Base-by-base conservation (phyloP, 2,113 vertebrate species). In the Scytalopus superciliaris region DNA sequence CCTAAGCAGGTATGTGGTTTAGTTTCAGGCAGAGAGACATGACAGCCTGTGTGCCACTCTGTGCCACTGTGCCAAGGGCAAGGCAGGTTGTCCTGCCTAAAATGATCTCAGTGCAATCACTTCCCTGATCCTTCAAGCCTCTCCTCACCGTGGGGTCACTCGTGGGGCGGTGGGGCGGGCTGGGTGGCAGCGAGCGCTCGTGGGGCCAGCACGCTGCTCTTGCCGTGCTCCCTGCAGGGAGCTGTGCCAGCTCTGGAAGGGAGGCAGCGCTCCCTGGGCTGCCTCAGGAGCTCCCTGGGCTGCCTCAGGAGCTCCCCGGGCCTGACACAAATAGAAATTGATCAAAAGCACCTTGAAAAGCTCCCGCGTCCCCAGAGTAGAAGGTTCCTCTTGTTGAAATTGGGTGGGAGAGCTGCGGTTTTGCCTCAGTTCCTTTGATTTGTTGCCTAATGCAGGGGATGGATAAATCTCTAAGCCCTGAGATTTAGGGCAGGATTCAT, bases 401-500 rank as follows among this genome's bases (percentile, higher is more conserved):
- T 88, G 97, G 97, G 97, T 83, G 40, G 97, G 96, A 94, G 92
- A 95, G 89, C 96, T 98, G 98, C 16, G 97, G 98, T 97, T 98
- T 98, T 79, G 68, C 74, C 81, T 83, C 93, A 33, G 69, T 85
- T 97, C 96, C 98, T 98, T 98, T 98, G 98, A 98, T 98, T 97
- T 96, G 91, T 96, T 98, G 97, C 98, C 97, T 97, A 97, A 98
- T 93, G 96, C 96, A 97, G 96, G 93, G 87, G 63, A 91, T 94
- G 97, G 98, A 98, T 97, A 98, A 98, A 98, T 97, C 96, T 93
- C 94, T 97, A 97, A 98, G 97, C 97, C 85, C 64, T 39, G 94
- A 97, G 98, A 94, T 97, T 97, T 97, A 97, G 95, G 96, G 96
- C 31, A 92, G 96, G 97, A 96, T 89, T 93, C 84, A 96, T 97